Evolutionary conservation across 1,140 invertebrate species (phyloP).

Genomic region (Drosophila aff.): DNA sequence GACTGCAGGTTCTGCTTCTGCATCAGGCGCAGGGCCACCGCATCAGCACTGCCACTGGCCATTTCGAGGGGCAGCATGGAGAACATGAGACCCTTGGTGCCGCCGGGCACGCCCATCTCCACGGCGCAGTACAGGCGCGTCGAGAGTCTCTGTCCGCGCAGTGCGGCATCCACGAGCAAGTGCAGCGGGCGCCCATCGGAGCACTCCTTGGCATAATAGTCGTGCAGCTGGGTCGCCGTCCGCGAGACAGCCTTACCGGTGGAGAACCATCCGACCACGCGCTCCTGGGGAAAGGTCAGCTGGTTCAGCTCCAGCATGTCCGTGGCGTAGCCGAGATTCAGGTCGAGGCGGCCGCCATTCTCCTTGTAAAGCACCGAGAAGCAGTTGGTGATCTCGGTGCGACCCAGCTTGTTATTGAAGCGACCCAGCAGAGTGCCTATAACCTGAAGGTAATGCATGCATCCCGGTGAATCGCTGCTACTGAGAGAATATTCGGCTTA

Average conservation of each 20-base stretch:
- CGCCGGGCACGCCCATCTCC: constrained; percentile 59
- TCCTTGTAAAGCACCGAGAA: constrained; percentile 59
- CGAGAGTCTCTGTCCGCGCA: constrained; percentile 34
- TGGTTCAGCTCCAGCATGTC: constrained; percentile 63
- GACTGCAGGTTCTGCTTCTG: constrained; percentile 37
- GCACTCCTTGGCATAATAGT: constrained; percentile 54
- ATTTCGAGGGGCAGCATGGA: constrained; percentile 54
- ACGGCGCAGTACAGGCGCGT: constrained; percentile 59
- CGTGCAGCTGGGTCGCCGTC: constrained; percentile 39
- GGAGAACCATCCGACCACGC: constrained; percentile 63
- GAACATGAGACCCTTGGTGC: constrained; percentile 63
- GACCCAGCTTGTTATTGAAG: constrained; percentile 26
- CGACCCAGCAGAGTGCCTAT: constrained; percentile 64
- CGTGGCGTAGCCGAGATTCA: constrained; percentile 54
- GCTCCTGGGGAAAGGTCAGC: constrained; percentile 59
- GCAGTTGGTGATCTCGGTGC: constrained; percentile 64
- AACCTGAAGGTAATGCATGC: constrained; percentile 7
- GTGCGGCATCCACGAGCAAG: constrained; percentile 53
- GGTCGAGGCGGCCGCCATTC: constrained; percentile 39
- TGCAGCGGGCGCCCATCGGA: constrained; percentile 52
- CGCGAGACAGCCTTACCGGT: constrained; percentile 54
- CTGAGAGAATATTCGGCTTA: too few species aligned
- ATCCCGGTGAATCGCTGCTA: not conserved
- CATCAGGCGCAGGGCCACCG: constrained; percentile 52
- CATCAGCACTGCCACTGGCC: constrained; percentile 18